A percentile compares a stretch with the other conserved stretches of the same genome.
Conservation (phyloP, 2,113 vertebrate species). For the Cervus canadensis region DNA sequence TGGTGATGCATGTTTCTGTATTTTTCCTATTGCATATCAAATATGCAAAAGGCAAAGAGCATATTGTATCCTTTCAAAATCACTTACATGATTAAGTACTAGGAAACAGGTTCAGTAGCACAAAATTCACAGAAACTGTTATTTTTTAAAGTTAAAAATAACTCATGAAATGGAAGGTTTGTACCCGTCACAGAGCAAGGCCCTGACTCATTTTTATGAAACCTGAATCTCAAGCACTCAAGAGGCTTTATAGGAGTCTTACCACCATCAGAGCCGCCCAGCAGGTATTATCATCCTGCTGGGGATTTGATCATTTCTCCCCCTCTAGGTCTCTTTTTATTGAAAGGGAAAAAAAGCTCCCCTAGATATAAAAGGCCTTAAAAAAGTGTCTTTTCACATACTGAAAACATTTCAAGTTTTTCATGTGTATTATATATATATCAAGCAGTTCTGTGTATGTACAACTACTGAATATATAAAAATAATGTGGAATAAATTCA, state of each 20-base stretch:
- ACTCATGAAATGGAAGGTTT: slow-evolving; percentile 46
- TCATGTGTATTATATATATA: neutral
- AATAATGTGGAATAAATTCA: neutral
- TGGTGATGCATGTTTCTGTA: neutral
- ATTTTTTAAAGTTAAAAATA: slow-evolving; percentile 44
- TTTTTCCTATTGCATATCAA: neutral
- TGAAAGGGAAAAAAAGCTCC: slow-evolving; percentile 20
- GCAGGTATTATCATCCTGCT: slow-evolving; percentile 27
- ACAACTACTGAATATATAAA: neutral
- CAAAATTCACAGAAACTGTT: slow-evolving; percentile 39
- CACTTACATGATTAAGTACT: neutral
- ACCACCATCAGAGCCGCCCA: slow-evolving; percentile 30
- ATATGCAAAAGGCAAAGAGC: neutral
- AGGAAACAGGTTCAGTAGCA: neutral
- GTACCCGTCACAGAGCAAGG: slow-evolving; percentile 33
- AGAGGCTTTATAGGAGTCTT: slow-evolving; percentile 32
- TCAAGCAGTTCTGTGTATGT: neutral
- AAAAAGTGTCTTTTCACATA: slow-evolving; percentile 52
- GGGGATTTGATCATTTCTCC: slow-evolving; percentile 22
- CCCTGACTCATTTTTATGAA: slow-evolving; percentile 58
- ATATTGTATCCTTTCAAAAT: neutral
- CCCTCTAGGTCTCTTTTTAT: neutral
- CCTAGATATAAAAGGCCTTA: slow-evolving; percentile 40
- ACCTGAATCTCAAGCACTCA: slow-evolving; percentile 35
- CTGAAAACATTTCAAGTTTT: slow-evolving; percentile 21